Evolutionary conservation across 2,113 vertebrate species (phyloP), one percentile per base, ranked within the genome.

Genomic region (Lampris incognitus): DNA sequence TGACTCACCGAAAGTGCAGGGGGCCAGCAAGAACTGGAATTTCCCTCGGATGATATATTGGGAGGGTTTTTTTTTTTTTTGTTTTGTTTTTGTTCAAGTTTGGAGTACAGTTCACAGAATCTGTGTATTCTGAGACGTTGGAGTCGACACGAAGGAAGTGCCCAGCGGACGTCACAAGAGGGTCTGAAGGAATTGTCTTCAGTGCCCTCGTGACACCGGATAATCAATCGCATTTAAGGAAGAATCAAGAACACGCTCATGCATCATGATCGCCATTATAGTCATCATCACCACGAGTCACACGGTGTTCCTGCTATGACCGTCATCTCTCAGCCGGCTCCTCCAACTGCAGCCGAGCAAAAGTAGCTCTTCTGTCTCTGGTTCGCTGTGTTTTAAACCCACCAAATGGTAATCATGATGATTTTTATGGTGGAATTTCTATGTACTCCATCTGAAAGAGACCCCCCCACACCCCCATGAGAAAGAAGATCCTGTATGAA

Each of bases 261-360:
- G 24, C 24, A 59, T 87, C 67, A 78, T 74, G 5, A 74, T 82
- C 75, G 78, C 71, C 59, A 76, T 78, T 77, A 88, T 75, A 64
- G 66, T 73, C 11, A 78, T 88, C 77, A 88, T 24, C 44, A 69
- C 63, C 70, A 64, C 63, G 81, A 49, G 48, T 85, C 87, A 91
- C 84, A 89, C 85, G 86, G 72, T 67, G 9, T 66, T 80, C 10
- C 24, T 57, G 61, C 83, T 10, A 60, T 83, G 87, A 85, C 76
- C 69, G 24, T 80, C 84, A 83, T 59, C 24, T 44, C 44, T 3
- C 13, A 60, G 46, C 36, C 64, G 66, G 46, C 69, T 77, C 37
- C 52, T 79, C 24, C 62, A 72, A 79, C 72, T 49, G 24, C 69
- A 5, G 58, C 24, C 24, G 24, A 24, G 24, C 24, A 24, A 24